A percentile compares a stretch with the other conserved stretches of the same genome.
phyloP scores from a whole-genome alignment of 2,888 invertebrate genomes.

The Chalcosyrphus nemorum region DNA sequence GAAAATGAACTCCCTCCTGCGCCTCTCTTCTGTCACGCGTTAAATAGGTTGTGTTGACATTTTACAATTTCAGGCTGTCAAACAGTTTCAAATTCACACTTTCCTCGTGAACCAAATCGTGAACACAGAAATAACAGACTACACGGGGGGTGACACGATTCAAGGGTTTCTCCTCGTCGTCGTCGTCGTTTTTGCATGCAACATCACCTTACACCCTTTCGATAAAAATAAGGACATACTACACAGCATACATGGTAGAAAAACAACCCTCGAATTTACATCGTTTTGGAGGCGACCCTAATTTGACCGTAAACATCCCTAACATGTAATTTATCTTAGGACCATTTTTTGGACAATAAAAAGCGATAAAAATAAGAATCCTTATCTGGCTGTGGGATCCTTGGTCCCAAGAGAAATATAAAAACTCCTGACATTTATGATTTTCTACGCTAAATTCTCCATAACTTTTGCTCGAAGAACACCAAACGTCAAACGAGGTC shows the following conservation, averaged over 20 bases:
- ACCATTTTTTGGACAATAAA: conserved; percentile 27
- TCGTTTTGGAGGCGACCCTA: conserved; percentile 75
- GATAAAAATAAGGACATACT: too few species aligned
- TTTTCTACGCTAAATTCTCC: conserved; percentile 1
- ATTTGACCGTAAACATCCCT: conserved; percentile 81
- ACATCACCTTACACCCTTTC: not conserved
- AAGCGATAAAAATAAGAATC: conserved; percentile 20
- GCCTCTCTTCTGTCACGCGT: conserved; percentile 25
- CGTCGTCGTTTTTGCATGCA: conserved; percentile 35
- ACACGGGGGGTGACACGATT: conserved; percentile 24
- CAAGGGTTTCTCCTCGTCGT: conserved; percentile 1
- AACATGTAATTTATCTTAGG: conserved; percentile 80
- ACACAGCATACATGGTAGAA: conserved; percentile 5
- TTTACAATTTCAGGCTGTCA: conserved; percentile 66
- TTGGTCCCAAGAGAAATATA: not conserved
- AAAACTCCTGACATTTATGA: not conserved
- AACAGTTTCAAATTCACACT: conserved; percentile 71
- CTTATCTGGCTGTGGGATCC: conserved; percentile 7
- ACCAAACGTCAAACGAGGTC: conserved; percentile 9
- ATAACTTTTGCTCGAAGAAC: not conserved
- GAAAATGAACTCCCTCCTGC: too few species aligned
- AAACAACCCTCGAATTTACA: conserved; percentile 36
- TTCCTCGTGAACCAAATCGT: conserved; percentile 29
- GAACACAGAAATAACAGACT: conserved; percentile 38
- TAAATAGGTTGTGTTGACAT: conserved; percentile 70